Evolutionary conservation across 2,113 vertebrate species (phyloP).

Genomic region (Fukomys damarensis): DNA sequence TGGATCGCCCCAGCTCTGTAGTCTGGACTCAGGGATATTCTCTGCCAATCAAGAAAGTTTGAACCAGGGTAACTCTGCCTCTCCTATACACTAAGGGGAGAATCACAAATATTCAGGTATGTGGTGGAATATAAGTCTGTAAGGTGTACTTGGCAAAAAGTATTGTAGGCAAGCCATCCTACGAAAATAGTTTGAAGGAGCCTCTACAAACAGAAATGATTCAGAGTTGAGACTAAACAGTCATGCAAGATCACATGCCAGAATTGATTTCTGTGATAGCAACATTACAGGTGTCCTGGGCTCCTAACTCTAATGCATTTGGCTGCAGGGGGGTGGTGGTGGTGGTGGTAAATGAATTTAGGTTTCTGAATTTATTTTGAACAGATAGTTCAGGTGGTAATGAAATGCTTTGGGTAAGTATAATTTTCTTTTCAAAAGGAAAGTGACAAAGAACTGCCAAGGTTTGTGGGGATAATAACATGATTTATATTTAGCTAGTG

Average conservation of each 20-base stretch:
- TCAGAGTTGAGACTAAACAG: background rate
- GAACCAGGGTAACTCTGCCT: background rate
- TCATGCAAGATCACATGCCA: background rate
- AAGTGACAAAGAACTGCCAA: constrained; percentile 74
- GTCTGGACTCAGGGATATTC: background rate
- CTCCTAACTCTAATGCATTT: background rate
- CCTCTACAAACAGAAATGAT: background rate
- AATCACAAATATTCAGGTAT: background rate
- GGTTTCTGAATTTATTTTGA: constrained; percentile 66
- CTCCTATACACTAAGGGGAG: background rate
- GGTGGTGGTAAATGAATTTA: constrained; percentile 62
- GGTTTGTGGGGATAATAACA: constrained; percentile 65
- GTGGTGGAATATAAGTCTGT: background rate
- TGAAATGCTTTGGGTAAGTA: constrained; percentile 69
- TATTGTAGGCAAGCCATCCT: background rate
- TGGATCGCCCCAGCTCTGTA: background rate
- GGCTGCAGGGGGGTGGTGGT: too few species aligned
- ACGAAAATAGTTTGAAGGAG: background rate
- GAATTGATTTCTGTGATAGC: background rate
- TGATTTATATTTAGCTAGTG: constrained; percentile 61
- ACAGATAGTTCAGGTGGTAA: constrained; percentile 69
- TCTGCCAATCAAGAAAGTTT: background rate
- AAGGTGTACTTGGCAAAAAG: background rate
- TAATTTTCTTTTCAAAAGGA: constrained; percentile 76
- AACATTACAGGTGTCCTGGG: background rate